Conservation (phyloP, 2,888 invertebrate genomes). For the Linnaemya tessellans region DNA sequence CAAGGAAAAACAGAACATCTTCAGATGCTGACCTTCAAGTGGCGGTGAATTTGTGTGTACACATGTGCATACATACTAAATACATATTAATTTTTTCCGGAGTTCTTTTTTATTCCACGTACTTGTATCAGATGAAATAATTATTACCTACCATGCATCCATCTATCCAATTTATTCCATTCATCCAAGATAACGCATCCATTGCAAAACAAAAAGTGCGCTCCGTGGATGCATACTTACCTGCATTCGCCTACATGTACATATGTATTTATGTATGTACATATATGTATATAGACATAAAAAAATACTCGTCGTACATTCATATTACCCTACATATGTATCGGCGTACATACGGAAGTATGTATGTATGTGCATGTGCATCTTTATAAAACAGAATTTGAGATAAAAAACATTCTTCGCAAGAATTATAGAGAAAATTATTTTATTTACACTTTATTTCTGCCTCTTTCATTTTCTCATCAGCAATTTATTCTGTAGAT, state of each 20-base stretch:
- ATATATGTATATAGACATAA: background rate
- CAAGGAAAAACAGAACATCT: too few species aligned
- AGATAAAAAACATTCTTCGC: constrained; percentile 4
- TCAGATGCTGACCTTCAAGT: background rate
- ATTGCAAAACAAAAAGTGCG: too few species aligned
- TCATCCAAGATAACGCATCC: too few species aligned
- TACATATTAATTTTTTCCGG: too few species aligned
- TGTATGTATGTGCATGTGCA: background rate
- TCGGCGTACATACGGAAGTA: background rate
- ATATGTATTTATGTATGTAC: background rate
- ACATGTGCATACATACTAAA: background rate
- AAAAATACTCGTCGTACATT: background rate
- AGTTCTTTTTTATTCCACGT: too few species aligned
- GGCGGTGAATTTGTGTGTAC: background rate
- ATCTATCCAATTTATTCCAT: too few species aligned
- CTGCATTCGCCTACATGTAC: background rate
- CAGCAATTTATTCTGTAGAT: constrained; percentile 26
- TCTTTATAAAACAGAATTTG: background rate
- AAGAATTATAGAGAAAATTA: constrained; percentile 18
- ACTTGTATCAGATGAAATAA: too few species aligned
- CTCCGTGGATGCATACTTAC: too few species aligned
- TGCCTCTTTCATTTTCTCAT: constrained; percentile 3
- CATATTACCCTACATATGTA: too few species aligned
- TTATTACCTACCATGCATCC: too few species aligned
- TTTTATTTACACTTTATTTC: constrained; percentile 12